Conservation (phyloP, 2,113 vertebrate species). For the Cochlearius cochlearius region DNA sequence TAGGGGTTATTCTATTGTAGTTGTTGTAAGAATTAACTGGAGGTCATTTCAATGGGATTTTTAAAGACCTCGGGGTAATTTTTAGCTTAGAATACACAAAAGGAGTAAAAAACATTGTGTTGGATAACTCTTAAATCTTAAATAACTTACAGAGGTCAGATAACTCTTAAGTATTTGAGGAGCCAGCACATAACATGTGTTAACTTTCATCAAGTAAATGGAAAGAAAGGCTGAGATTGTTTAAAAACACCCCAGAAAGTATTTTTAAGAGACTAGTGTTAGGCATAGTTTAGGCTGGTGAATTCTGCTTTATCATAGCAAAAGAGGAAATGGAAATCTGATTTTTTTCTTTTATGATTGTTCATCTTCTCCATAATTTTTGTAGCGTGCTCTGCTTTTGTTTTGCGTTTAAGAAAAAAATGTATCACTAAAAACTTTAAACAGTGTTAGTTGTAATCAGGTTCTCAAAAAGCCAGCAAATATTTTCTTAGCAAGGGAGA, state of each 20-base stretch:
- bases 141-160: background rate
- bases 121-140: background rate
- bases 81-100: background rate
- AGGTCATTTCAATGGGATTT: background rate
- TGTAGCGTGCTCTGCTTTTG: background rate
- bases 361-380: background rate
- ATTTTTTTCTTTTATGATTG: background rate
- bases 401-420: background rate
- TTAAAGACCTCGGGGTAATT: background rate
- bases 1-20: background rate
- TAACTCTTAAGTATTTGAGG: background rate
- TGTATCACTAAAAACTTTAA: background rate
- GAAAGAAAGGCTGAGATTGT: background rate
- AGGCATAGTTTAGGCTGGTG: background rate
- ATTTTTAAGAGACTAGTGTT: background rate
- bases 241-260: background rate
- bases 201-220: background rate
- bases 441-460: background rate
- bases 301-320: background rate
- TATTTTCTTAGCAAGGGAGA: background rate
- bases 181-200: background rate
- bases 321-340: background rate
- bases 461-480: background rate
- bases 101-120: background rate
- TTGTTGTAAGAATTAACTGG: background rate